Evolutionary conservation across 2,797 vertebrate species (phyloP).

Genomic region (Cygnus olor): DNA sequence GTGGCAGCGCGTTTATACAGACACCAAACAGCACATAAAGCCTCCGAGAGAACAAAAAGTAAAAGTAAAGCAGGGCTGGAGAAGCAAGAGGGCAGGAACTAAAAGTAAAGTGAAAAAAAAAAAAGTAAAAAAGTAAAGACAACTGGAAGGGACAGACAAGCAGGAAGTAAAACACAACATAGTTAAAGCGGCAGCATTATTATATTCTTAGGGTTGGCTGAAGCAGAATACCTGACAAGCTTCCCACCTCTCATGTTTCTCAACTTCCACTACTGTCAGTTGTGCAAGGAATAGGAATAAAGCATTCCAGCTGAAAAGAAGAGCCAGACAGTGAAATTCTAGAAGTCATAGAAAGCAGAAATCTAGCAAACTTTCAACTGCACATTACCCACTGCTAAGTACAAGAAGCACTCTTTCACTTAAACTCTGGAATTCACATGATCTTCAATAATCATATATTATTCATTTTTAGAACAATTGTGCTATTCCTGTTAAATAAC

Average conservation of each 20-base stretch:
- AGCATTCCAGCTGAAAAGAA: conserved; percentile 39
- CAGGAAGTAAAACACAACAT: not conserved
- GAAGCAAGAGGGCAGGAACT: not conserved
- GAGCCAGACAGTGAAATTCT: conserved; percentile 37
- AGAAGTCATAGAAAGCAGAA: conserved; percentile 31
- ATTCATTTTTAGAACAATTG: not conserved
- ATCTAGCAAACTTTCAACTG: not conserved
- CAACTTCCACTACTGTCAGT: conserved; percentile 27
- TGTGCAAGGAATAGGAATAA: conserved; percentile 36
- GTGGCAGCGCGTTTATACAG: not conserved
- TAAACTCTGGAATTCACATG: not conserved
- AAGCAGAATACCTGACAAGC: conserved; percentile 21
- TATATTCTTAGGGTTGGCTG: not conserved
- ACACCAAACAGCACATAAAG: not conserved
- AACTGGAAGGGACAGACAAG: not conserved
- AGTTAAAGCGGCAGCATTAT: not conserved
- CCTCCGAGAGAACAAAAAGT: not conserved
- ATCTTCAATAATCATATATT: not conserved
- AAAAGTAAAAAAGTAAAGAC: not conserved
- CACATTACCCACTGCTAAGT: not conserved
- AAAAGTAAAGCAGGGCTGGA: not conserved
- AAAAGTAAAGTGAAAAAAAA: not conserved
- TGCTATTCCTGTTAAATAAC: not conserved
- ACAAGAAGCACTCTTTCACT: not conserved
- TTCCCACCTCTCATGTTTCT: conserved; percentile 5